Percentiles rank a stretch among this genome's conserved stretches.
These are phyloP conservation scores for Corynorhinus townsendii DNA, from an alignment of 2,113 vertebrate species.

Conservation along the genomic window DNA sequence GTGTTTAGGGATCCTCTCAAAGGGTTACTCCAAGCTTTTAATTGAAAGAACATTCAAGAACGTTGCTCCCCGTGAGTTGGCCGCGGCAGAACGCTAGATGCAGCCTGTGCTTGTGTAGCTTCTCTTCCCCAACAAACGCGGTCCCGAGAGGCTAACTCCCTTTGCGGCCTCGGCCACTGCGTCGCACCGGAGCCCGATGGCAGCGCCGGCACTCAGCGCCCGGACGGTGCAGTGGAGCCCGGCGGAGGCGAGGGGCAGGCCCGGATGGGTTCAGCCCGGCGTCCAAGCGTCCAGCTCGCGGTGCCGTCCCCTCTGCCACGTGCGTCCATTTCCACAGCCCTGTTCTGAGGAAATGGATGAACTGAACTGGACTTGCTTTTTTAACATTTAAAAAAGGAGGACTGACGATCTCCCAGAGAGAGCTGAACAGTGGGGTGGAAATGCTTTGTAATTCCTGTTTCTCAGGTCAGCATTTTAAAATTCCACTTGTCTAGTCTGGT, in stretches of 20 bases:
- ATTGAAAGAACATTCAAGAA: background rate
- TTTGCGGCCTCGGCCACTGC: fast-evolving
- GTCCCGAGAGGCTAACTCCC: background rate
- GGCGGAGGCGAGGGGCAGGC: background rate
- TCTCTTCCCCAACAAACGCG: background rate
- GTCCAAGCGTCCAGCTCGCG: background rate
- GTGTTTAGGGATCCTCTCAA: background rate
- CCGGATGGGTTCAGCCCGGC: too few species aligned
- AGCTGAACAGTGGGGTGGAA: background rate
- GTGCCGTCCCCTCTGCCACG: background rate
- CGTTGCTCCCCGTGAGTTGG: background rate
- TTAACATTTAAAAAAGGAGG: background rate
- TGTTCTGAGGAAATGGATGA: background rate
- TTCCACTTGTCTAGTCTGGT: background rate
- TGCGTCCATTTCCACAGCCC: fast-evolving
- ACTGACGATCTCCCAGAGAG: background rate
- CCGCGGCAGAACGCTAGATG: too few species aligned
- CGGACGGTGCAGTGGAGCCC: too few species aligned
- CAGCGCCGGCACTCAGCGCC: too few species aligned
- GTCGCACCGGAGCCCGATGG: fast-evolving
- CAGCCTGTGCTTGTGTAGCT: background rate
- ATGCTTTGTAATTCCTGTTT: background rate
- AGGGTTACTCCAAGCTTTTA: background rate
- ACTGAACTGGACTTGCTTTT: background rate
- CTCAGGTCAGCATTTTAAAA: background rate